Evolutionary conservation across 2,113 vertebrate genomes (phyloP).

Genomic region (Hyla sarda): DNA sequence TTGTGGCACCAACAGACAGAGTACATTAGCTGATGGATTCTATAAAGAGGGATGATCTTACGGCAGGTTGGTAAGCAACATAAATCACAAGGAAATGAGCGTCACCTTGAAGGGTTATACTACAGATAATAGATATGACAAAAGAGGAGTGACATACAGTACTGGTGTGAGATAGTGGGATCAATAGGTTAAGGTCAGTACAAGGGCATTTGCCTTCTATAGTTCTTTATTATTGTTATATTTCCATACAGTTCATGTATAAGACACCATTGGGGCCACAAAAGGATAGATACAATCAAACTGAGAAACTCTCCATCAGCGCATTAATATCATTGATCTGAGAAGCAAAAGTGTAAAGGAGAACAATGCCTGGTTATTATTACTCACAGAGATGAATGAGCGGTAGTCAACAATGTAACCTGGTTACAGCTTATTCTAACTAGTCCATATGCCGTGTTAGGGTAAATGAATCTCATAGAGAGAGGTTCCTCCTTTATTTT

Average conservation of each 20-base stretch:
- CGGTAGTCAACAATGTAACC: not conserved
- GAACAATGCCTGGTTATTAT: not conserved
- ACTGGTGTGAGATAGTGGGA: not conserved
- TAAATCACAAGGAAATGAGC: slow-evolving; percentile 17
- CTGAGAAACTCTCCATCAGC: not conserved
- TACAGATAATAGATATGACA: not conserved
- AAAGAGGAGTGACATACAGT: not conserved
- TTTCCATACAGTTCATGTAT: not conserved
- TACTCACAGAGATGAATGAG: not conserved
- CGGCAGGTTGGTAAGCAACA: not conserved
- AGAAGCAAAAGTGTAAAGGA: no score
- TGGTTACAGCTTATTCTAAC: not conserved
- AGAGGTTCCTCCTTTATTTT: no score
- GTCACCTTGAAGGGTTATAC: slow-evolving; percentile 13
- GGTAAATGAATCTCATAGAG: no score
- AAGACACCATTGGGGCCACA: not conserved
- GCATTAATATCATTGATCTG: not conserved
- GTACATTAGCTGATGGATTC: slow-evolving; percentile 29
- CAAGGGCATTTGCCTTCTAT: not conserved
- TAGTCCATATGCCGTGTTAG: no score
- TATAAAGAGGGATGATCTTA: slow-evolving; percentile 1
- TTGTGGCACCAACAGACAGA: slow-evolving; percentile 26
- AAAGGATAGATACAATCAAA: not conserved
- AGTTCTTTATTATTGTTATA: not conserved
- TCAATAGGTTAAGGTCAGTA: not conserved